phyloP scores from a whole-genome alignment of 2,888 invertebrate species.

The Tyria jacobaeae region DNA sequence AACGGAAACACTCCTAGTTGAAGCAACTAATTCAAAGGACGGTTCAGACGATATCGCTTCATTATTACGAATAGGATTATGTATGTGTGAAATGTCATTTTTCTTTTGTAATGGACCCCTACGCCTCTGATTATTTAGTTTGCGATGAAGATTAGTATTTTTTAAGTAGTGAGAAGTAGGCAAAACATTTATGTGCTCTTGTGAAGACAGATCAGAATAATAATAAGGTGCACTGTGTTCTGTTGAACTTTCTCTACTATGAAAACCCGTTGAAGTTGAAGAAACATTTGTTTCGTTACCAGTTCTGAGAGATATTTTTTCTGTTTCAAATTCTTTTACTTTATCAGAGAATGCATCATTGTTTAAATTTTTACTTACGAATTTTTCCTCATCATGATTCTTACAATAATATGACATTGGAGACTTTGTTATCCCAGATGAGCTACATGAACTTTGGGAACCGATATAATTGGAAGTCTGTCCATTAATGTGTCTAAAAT shows the following conservation, averaged over 20 bases:
- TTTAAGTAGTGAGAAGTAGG: conserved; percentile 80
- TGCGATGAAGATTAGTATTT: conserved; percentile 83
- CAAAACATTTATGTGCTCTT: conserved; percentile 81
- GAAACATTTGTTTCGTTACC: conserved; percentile 69
- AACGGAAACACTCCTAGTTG: conserved; percentile 88
- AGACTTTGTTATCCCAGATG: conserved; percentile 68
- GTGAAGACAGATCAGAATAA: conserved; percentile 91
- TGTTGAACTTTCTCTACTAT: conserved; percentile 88
- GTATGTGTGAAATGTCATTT: conserved; percentile 90
- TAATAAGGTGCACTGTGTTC: conserved; percentile 94
- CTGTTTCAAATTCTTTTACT: conserved; percentile 80
- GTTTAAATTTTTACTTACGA: conserved; percentile 78
- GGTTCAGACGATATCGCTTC: conserved; percentile 68
- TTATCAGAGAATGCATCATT: conserved; percentile 74
- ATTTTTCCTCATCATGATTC: conserved; percentile 72
- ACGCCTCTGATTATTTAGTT: conserved; percentile 91
- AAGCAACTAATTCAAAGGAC: conserved; percentile 84
- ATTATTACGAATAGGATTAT: conserved; percentile 89
- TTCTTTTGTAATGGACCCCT: conserved; percentile 87
- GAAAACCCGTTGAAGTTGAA: conserved; percentile 80
- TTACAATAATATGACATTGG: conserved; percentile 83
- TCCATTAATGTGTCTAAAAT: conserved; percentile 60
- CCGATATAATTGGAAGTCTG: conserved; percentile 69
- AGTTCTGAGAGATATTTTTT: conserved; percentile 69
- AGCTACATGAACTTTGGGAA: conserved; percentile 76